A percentile compares a stretch with the other conserved stretches of the same genome.
phyloP scores from a whole-genome alignment of 2,113 vertebrate genomes.

The Gallinago media region DNA sequence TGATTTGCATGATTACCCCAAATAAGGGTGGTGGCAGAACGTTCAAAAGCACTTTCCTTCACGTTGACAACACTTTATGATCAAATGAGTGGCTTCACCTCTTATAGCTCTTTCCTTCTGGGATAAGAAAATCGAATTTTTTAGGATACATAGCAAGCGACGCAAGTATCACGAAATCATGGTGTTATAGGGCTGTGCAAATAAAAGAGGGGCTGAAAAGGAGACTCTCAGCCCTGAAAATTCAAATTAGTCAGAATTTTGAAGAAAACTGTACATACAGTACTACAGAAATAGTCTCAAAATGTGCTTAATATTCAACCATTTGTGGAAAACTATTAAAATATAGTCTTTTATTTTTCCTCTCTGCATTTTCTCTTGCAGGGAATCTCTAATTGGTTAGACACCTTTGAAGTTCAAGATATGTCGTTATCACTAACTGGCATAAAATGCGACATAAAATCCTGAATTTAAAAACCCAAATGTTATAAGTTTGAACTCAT shows the following conservation, averaged over 20 bases:
- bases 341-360: neutral
- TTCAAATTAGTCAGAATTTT: neutral
- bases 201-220: neutral
- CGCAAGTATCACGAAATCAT: slow-evolving; percentile 23
- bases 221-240: neutral
- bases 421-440: slow-evolving; percentile 37
- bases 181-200: neutral
- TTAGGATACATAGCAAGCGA: slow-evolving; percentile 34
- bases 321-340: neutral
- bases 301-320: neutral
- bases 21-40: slow-evolving; percentile 9
- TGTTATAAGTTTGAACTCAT: neutral
- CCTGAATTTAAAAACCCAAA: slow-evolving; percentile 4
- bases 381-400: slow-evolving; percentile 46
- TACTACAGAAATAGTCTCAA: neutral
- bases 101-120: slow-evolving; percentile 40
- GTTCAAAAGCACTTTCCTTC: neutral
- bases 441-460: slow-evolving; percentile 4
- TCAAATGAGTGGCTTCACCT: slow-evolving; percentile 24
- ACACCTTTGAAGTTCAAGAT: slow-evolving; percentile 61
- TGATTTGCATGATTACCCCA: slow-evolving; percentile 42
- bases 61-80: slow-evolving; percentile 23
- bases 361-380: neutral
- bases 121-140: slow-evolving; percentile 65
- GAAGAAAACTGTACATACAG: neutral